Evolutionary conservation across 2,888 invertebrate species (phyloP), one percentile per base, ranked within the genome.

Genomic region (Stegophylla sp.): DNA sequence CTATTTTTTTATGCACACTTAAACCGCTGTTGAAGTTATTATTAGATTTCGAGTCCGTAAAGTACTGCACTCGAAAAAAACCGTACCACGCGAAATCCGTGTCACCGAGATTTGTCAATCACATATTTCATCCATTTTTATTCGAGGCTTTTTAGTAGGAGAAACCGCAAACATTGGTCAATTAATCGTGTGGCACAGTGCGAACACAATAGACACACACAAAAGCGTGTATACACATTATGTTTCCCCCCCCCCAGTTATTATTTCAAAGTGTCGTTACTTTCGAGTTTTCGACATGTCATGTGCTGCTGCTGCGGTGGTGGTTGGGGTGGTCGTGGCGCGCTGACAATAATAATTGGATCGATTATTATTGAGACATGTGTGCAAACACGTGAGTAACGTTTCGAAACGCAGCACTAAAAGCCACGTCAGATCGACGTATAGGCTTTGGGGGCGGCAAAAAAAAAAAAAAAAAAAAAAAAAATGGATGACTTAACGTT

Each of bases 301-400:
- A 61, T 77, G 59, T 17, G 69, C n/a, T n/a, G n/a, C n/a, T n/a
- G n/a, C n/a, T n/a, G n/a, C n/a, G n/a, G n/a, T n/a, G n/a, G n/a
- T n/a, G n/a, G n/a, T n/a, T n/a, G n/a, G n/a, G n/a, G n/a, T n/a
- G n/a, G 69, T 69, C 17, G 43, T 15, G 20, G 3, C 34, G n/a
- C 69, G 7, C 13, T 5, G 17, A 41, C 23, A 51, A 79, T 63
- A 51, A 41, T 71, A 51, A 41, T 71, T 34, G 69, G 77, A 59
- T 28, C 59, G 69, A 69, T 63, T n/a, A n/a, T n/a, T n/a, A n/a
- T n/a, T 51, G 71, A 51, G 61, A 61, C 71, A 61, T 41, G 28
- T 45, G 64, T 53, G 15, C 48, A 51, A 63, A 51, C 2, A 75
- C 48, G 63, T 15, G 5, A 28, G 26, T 28, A 56, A 45, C 20